Conservation (phyloP, 2,797 vertebrate genomes). For the Danio jaintianensis region DNA sequence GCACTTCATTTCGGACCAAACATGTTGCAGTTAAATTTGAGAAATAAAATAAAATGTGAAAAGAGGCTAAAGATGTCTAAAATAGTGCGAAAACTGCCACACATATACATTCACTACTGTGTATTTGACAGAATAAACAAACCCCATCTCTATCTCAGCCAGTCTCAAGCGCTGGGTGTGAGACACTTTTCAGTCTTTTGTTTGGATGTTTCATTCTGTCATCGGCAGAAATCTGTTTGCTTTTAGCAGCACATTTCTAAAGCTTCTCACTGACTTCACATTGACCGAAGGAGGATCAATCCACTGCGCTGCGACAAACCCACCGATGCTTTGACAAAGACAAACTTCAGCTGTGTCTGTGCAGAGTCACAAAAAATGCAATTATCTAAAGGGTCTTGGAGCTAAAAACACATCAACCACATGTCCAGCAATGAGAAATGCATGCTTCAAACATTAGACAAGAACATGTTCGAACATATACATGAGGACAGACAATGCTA, state of each 20-base stretch:
- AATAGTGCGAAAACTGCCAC: neutral
- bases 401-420: neutral
- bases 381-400: neutral
- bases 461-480: too few species aligned
- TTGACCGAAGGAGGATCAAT: constrained; percentile 29
- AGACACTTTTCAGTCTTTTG: constrained; percentile 7
- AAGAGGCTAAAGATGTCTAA: neutral
- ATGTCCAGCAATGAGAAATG: neutral
- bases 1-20: neutral
- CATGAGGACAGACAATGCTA: neutral
- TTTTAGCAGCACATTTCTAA: constrained; percentile 5
- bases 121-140: neutral
- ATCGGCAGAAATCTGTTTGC: constrained; percentile 19
- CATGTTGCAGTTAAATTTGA: neutral
- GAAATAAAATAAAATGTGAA: neutral
- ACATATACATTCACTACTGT: neutral
- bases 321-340: constrained; percentile 4
- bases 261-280: constrained; percentile 12
- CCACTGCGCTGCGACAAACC: neutral
- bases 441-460: neutral
- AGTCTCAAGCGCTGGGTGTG: constrained; percentile 4
- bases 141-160: neutral
- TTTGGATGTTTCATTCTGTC: constrained; percentile 28
- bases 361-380: constrained; percentile 5
- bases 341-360: constrained; percentile 10